Percentiles rank a stretch among this genome's conserved stretches.
phyloP scores from a whole-genome alignment of 2,113 vertebrate genomes.

The Struthidea cinerea region DNA sequence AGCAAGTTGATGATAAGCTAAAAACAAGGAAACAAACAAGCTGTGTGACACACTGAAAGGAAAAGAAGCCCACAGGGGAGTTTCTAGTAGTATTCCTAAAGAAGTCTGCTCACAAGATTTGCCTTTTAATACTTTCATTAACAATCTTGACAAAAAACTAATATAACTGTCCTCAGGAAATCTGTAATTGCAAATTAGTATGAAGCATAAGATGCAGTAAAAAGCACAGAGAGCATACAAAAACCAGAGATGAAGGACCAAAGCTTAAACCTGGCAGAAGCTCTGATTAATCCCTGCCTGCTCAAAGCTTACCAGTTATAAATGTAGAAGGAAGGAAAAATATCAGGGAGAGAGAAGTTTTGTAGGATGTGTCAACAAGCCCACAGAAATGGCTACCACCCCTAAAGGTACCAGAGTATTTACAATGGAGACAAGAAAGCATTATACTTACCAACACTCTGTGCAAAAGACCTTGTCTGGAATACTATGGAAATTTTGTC shows the following conservation, averaged over 20 bases:
- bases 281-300: not conserved
- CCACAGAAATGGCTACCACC: not conserved
- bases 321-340: not conserved
- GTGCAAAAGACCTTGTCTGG: conserved; percentile 7
- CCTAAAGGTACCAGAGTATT: not conserved
- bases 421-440: not conserved
- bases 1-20: not conserved
- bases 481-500: not conserved
- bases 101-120: not conserved
- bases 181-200: not conserved
- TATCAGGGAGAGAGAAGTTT: not conserved
- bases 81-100: not conserved
- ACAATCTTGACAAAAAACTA: not conserved
- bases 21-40: not conserved
- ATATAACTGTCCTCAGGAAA: not conserved
- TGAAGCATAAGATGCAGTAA: not conserved
- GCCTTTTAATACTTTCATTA: not conserved
- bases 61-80: not conserved
- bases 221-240: not conserved
- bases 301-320: not conserved
- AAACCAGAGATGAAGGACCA: not conserved
- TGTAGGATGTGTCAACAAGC: not conserved
- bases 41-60: not conserved
- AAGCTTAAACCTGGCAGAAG: not conserved
- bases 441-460: conserved; percentile 24